Conservation (phyloP, 2,797 vertebrate genomes). For the Alauda arvensis region DNA sequence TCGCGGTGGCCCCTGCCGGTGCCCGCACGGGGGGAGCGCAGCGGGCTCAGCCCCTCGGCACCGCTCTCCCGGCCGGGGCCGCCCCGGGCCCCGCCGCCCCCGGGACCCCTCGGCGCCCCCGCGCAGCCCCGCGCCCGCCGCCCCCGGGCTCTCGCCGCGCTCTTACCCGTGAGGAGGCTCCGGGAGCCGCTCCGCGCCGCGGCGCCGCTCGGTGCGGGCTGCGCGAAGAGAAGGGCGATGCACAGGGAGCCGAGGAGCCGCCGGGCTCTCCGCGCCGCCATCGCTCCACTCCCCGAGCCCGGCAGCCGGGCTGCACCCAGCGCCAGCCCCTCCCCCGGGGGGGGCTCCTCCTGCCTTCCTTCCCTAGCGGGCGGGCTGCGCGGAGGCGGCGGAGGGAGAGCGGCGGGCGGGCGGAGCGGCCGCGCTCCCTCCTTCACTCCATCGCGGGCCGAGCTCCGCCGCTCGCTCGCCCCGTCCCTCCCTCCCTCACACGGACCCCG, state of each 20-base stretch:
- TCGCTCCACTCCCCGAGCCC: conserved; percentile 42
- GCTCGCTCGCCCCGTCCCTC: neutral
- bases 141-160: neutral
- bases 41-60: neutral
- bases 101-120: neutral
- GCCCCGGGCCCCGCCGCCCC: neutral
- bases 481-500: neutral
- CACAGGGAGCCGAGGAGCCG: conserved; percentile 46
- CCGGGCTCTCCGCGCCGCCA: conserved; percentile 62
- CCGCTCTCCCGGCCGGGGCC: neutral
- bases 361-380: neutral
- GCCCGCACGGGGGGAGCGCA: neutral
- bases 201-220: neutral
- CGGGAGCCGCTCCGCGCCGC: conserved; percentile 43
- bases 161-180: conserved; percentile 57
- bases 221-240: conserved; percentile 29
- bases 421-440: neutral
- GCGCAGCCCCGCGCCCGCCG: neutral
- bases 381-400: neutral
- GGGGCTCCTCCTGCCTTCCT: too few species aligned
- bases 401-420: neutral
- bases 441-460: neutral
- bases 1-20: neutral
- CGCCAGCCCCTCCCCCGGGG: conserved; percentile 2
- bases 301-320: conserved; percentile 1